A percentile compares a stretch with the other conserved stretches of the same genome.
phyloP scores from a whole-genome alignment of 2,888 invertebrate genomes.

The Cephus runcator region DNA sequence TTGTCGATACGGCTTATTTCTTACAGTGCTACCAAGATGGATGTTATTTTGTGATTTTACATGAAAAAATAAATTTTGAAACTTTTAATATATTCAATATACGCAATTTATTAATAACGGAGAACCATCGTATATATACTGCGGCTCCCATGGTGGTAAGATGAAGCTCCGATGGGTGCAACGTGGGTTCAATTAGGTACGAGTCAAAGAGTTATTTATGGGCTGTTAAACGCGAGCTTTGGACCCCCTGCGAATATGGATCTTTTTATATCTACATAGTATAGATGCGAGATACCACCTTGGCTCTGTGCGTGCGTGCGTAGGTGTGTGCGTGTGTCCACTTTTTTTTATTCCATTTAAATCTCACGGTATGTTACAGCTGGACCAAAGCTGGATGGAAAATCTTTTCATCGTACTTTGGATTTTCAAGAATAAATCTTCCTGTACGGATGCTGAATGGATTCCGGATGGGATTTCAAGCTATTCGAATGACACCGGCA shows the following conservation, averaged over 20 bases:
- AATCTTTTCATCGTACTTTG: neutral
- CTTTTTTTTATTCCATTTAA: neutral
- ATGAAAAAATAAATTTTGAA: neutral
- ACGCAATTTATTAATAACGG: neutral
- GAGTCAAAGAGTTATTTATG: constrained; percentile 53
- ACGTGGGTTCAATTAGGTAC: constrained; percentile 50
- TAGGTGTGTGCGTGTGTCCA: too few relatives aligned
- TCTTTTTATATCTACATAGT: constrained; percentile 13
- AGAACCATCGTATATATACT: neutral
- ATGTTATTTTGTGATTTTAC: neutral
- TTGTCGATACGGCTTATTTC: neutral
- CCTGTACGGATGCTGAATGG: neutral
- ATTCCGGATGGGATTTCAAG: neutral
- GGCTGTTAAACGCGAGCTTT: constrained; percentile 44
- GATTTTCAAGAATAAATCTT: neutral
- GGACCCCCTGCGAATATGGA: constrained; percentile 47
- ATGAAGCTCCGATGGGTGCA: constrained; percentile 21
- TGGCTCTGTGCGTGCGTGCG: neutral
- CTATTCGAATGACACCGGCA: constrained; percentile 45
- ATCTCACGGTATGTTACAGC: neutral
- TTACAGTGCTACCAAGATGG: neutral
- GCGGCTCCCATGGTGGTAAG: constrained; percentile 10
- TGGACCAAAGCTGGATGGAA: neutral
- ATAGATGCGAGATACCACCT: neutral
- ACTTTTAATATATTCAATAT: neutral